Percentiles rank a stretch among this genome's conserved stretches.
Evolutionary conservation across 2,797 vertebrate genomes (phyloP).

Genomic region (Liparis tanakae): DNA sequence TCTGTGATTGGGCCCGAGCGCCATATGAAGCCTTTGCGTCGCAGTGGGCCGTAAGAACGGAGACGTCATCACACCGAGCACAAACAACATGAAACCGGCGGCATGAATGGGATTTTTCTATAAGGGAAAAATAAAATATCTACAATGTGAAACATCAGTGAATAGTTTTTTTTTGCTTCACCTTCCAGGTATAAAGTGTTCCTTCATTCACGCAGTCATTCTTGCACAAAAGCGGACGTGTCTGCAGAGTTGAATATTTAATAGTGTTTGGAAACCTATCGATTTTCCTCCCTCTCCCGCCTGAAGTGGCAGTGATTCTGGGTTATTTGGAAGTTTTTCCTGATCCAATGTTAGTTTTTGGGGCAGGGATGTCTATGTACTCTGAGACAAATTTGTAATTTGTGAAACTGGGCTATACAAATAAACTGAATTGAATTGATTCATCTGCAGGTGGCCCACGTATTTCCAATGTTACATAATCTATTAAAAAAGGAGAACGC

Average conservation of each 20-base stretch:
- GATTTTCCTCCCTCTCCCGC: not conserved
- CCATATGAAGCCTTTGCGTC: conserved; percentile 19
- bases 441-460: not conserved
- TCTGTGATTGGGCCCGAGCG: not conserved
- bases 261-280: not conserved
- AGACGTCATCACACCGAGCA: not conserved
- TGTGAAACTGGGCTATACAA: no score
- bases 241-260: conserved; percentile 7
- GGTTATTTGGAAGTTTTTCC: no score
- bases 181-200: conserved; percentile 3
- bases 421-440: no score
- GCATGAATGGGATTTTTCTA: not conserved
- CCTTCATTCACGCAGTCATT: not conserved
- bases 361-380: no score
- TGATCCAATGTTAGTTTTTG: no score
- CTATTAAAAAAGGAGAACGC: not conserved
- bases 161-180: not conserved
- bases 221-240: conserved; percentile 1
- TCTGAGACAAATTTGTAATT: no score
- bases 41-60: not conserved
- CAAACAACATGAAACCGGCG: conserved; percentile 15
- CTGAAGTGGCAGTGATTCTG: not conserved
- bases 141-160: conserved; percentile 11
- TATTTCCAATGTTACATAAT: not conserved
- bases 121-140: not conserved